These are phyloP conservation scores for Dissostichus mawsoni DNA, from an alignment of 2,113 vertebrate species.

Conservation along the genomic window DNA sequence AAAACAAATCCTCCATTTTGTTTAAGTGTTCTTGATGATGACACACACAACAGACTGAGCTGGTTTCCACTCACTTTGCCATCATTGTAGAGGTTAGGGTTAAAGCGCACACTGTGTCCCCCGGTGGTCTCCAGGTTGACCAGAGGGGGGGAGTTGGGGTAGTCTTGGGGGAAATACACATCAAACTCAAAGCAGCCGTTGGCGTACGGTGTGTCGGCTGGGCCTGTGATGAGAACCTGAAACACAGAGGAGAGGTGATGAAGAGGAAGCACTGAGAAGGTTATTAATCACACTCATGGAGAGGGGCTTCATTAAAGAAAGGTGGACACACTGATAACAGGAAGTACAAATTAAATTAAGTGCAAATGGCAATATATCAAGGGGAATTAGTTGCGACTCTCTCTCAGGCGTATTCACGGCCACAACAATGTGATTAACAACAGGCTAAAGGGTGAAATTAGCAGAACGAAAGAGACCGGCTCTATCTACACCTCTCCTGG, in stretches of 20 bases:
- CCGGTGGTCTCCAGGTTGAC: conserved; percentile 99
- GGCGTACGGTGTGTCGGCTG: conserved; percentile 96
- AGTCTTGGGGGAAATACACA: conserved; percentile 99
- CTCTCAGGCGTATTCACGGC: not conserved
- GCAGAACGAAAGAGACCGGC: not conserved
- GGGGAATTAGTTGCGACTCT: not conserved
- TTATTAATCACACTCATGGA: conserved; percentile 20
- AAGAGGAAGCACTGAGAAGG: not conserved
- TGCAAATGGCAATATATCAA: conserved; percentile 20
- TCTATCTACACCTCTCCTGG: not conserved
- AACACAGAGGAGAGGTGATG: conserved; percentile 8
- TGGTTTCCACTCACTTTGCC: conserved; percentile 89
- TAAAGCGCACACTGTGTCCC: conserved; percentile 97
- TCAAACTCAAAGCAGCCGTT: conserved; percentile 99
- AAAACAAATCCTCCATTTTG: not conserved
- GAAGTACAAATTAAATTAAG: conserved; percentile 15
- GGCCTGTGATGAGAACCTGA: conserved; percentile 97
- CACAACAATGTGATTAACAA: conserved; percentile 22
- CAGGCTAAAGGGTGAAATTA: conserved; percentile 20
- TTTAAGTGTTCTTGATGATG: not conserved
- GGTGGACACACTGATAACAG: conserved; percentile 2
- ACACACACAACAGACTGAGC: not conserved
- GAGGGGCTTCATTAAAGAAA: conserved; percentile 33
- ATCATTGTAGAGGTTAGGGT: conserved; percentile 99
- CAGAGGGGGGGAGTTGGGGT: conserved; percentile 97